Evolutionary conservation across 2,797 vertebrate species (phyloP), one percentile per base, ranked within the genome.

Genomic region (Australoheros facetus): DNA sequence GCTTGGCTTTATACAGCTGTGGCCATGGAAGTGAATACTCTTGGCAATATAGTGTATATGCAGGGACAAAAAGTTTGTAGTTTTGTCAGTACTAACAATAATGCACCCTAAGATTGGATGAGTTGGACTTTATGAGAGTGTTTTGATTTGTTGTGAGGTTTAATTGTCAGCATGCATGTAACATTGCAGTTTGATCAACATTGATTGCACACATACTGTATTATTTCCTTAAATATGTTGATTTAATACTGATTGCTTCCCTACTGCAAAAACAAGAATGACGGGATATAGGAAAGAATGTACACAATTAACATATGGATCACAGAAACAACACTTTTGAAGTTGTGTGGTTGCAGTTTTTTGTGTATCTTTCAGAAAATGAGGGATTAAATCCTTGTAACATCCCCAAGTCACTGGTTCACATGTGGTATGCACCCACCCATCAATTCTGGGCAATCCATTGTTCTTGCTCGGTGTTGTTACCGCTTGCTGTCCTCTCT

Each of bases 351-450:
- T 48, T 7, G 39, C 26, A 26, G 26, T 3, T 26, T 26, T 26
- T 26, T 26, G 26, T 26, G 26, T 26, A 3, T 26, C 26, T 26
- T 26, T 26, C 2, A 3, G 26, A 66, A 23, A 28, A 9, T 28
- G 45, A 28, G 39, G 62, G 62, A 48, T 66, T 66, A 28, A 48
- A 12, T 26, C 16, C 26, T 21, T 0, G 5, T 48, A 66, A 66
- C 62, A 48, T 5, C 39, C 0, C 37, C 39, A 66, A 66, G 16
- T 42, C 0, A 1, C 39, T 48, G 1, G 26, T 26, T 26, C 26
- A 26, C 26, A 26, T 26, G 26, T 26, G 26, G 26, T 26, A 26
- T 26, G 26, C 5, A 45, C 14, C 60, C 60, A 64, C 21, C 39
- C 21, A 11, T 66, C 9, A 66, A 45, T 28, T 64, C 39, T 0